Evolutionary conservation across 2,797 vertebrate species (phyloP).

Genomic region (Dermochelys coriacea): DNA sequence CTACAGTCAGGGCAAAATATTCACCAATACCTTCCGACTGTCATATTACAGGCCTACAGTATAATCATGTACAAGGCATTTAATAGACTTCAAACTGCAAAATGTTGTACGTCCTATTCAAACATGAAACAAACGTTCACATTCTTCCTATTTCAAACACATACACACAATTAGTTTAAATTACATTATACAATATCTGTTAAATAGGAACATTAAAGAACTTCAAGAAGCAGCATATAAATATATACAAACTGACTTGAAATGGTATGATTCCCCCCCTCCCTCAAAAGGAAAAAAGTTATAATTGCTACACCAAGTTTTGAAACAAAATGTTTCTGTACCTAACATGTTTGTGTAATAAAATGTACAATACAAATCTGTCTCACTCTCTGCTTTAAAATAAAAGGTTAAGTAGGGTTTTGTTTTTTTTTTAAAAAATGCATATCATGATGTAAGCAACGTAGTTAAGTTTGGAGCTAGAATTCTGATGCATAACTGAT

Average conservation of each 20-base stretch:
- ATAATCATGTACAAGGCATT: conserved; percentile 47
- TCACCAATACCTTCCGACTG: not conserved
- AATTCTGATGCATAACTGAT: conserved; percentile 24
- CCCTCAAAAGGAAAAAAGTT: conserved; percentile 4
- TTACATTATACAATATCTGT: conserved; percentile 84
- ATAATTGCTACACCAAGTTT: conserved; percentile 52
- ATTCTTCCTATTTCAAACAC: conserved; percentile 67
- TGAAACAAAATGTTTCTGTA: conserved; percentile 34
- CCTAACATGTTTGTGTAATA: conserved; percentile 7
- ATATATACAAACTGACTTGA: conserved; percentile 76
- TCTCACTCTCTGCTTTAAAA: conserved; percentile 21
- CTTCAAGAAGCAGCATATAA: conserved; percentile 58
- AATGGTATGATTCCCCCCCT: conserved; percentile 56
- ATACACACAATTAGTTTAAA: conserved; percentile 82
- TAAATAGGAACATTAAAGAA: conserved; percentile 80
- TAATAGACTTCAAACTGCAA: conserved; percentile 50
- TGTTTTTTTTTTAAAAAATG: conserved; percentile 36
- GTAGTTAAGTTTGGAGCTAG: not conserved
- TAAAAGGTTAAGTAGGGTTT: not conserved
- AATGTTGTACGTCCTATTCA: conserved; percentile 48
- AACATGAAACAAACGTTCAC: conserved; percentile 46
- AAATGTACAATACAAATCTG: not conserved
- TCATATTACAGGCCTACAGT: conserved; percentile 19
- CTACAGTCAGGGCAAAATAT: conserved; percentile 53
- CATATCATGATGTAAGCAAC: not conserved